Percentiles rank a stretch among this genome's conserved stretches.
phyloP scores from a whole-genome alignment of 2,888 invertebrate genomes.

The Lasius platythorax region DNA sequence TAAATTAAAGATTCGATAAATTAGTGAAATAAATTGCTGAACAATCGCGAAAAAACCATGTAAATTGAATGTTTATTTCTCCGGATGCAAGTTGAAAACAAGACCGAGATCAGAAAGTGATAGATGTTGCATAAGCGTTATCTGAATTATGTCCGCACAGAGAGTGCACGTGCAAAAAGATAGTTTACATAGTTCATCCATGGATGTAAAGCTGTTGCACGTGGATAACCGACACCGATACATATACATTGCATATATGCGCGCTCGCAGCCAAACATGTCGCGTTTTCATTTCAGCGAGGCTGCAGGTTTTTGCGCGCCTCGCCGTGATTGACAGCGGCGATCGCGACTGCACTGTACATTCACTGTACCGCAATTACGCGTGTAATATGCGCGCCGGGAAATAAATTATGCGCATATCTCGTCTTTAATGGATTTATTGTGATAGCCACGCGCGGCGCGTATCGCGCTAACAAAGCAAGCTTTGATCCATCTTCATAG shows the following conservation, averaged over 20 bases:
- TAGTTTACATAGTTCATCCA: slow-evolving; percentile 41
- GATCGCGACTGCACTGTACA: slow-evolving; percentile 23
- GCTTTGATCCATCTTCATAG: background rate
- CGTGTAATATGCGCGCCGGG: slow-evolving; percentile 36
- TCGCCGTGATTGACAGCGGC: slow-evolving; percentile 39
- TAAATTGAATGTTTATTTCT: slow-evolving; percentile 1
- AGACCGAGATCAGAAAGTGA: slow-evolving; percentile 23
- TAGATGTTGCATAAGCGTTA: slow-evolving; percentile 17
- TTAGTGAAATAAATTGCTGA: slow-evolving; percentile 10
- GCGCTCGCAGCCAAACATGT: slow-evolving; percentile 15
- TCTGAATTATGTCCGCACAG: slow-evolving; percentile 28
- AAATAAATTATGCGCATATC: slow-evolving; percentile 48
- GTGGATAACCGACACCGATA: background rate
- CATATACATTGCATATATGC: background rate
- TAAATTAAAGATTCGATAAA: background rate
- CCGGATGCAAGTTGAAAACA: background rate
- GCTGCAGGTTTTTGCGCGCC: slow-evolving; percentile 30
- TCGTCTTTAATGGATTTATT: slow-evolving; percentile 38
- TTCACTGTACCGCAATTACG: slow-evolving; percentile 39
- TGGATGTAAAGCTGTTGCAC: slow-evolving; percentile 2
- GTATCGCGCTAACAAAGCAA: background rate
- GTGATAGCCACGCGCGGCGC: background rate
- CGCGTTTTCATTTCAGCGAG: slow-evolving; percentile 34
- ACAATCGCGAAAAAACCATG: background rate
- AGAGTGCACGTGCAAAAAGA: slow-evolving; percentile 25